phyloP scores from a whole-genome alignment of 2,113 vertebrate genomes.

The Triplophysa rosa region DNA sequence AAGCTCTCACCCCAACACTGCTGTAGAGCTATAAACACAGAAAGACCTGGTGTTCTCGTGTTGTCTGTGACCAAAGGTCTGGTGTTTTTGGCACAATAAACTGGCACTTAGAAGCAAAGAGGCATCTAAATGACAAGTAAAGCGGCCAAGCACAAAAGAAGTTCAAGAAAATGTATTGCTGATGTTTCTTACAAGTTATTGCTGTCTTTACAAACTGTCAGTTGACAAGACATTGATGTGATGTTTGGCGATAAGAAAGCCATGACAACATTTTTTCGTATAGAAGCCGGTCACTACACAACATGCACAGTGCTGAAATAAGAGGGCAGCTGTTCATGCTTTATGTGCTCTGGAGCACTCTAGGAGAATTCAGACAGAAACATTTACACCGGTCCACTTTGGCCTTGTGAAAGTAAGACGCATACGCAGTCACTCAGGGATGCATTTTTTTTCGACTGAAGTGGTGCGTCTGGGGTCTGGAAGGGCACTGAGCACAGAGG shows the following conservation, averaged over 20 bases:
- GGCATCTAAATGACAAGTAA: no score
- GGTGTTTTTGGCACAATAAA: no score
- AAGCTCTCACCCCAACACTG: neutral
- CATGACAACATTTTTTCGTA: neutral
- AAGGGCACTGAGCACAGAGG: constrained; percentile 9
- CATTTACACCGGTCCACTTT: neutral
- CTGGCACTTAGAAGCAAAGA: no score
- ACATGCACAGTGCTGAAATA: neutral
- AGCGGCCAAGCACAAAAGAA: no score
- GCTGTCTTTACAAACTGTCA: no score
- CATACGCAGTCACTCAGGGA: neutral
- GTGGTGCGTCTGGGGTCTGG: neutral
- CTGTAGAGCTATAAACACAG: neutral
- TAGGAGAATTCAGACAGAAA: neutral
- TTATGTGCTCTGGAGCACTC: neutral
- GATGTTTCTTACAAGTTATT: no score
- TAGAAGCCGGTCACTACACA: neutral
- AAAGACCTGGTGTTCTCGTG: no score
- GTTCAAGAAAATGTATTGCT: no score
- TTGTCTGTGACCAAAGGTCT: no score
- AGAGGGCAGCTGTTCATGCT: neutral
- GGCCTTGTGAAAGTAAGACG: constrained; percentile 10
- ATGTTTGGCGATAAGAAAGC: no score
- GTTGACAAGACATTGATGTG: no score
- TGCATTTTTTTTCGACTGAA: neutral